phyloP scores from a whole-genome alignment of 2,888 invertebrate genomes.

The Hyalella azteca region DNA sequence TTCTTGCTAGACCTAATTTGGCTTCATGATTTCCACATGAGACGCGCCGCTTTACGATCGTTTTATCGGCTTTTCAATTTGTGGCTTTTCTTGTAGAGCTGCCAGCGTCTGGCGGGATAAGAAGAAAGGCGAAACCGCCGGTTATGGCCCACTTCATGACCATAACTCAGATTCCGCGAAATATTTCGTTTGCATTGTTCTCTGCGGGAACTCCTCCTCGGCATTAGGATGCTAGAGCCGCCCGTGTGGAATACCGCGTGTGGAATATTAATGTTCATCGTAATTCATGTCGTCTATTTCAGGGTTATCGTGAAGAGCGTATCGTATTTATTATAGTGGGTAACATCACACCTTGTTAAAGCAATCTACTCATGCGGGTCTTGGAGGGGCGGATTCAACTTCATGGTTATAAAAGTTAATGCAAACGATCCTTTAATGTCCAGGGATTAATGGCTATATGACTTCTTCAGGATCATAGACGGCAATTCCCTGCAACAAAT shows the following conservation, averaged over 20 bases:
- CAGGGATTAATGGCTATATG: background rate
- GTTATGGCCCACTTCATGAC: background rate
- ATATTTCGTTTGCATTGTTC: background rate
- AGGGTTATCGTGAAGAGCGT: background rate
- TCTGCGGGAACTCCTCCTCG: background rate
- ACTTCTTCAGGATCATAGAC: background rate
- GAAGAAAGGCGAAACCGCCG: background rate
- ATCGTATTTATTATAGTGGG: background rate
- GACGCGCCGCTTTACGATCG: constrained; percentile 26
- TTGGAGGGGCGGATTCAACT: background rate
- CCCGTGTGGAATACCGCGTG: background rate
- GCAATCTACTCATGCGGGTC: constrained; percentile 5
- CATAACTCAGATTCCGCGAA: background rate
- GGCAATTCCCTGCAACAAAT: background rate
- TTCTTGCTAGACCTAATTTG: background rate
- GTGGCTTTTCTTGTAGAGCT: background rate
- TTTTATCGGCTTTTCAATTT: constrained; percentile 28
- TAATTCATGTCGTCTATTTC: background rate
- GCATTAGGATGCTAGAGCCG: too few relatives aligned
- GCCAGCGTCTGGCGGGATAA: background rate
- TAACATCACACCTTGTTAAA: background rate
- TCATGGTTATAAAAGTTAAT: background rate
- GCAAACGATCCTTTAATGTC: background rate
- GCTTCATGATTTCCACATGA: constrained; percentile 22
- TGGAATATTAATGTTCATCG: background rate